Conservation (phyloP, 92 coral and sea anemone genomes). For the Bergia puertoricense region DNA sequence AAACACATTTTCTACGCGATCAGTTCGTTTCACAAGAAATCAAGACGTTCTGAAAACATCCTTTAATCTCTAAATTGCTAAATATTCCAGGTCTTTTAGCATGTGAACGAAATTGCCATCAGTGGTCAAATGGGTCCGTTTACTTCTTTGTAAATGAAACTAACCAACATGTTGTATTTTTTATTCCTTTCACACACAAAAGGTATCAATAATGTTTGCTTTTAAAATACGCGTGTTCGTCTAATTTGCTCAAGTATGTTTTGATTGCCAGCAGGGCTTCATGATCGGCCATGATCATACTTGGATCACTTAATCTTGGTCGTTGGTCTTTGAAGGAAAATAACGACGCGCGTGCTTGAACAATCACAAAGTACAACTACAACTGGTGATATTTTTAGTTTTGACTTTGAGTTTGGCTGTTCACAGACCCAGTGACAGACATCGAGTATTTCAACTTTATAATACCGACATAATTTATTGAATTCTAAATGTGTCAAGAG, state of each 20-base stretch:
- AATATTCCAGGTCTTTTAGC: background rate
- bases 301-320: background rate
- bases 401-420: background rate
- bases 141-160: background rate
- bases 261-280: background rate
- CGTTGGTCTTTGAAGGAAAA: background rate
- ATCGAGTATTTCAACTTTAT: background rate
- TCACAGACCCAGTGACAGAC: background rate
- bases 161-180: background rate
- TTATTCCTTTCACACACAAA: background rate
- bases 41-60: background rate
- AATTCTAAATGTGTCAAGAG: constrained; percentile 2
- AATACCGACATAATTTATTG: constrained; percentile 3
- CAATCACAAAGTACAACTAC: background rate
- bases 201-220: background rate
- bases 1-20: background rate
- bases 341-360: background rate
- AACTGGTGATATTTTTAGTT: background rate
- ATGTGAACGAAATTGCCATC: background rate
- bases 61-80: background rate
- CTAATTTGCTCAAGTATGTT: constrained; percentile 20
- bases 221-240: background rate
- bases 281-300: too few relatives aligned
- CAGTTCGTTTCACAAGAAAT: too few relatives aligned
- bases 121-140: background rate